phyloP scores from a whole-genome alignment of 2,113 vertebrate genomes.

The Bagarius yarrelli region DNA sequence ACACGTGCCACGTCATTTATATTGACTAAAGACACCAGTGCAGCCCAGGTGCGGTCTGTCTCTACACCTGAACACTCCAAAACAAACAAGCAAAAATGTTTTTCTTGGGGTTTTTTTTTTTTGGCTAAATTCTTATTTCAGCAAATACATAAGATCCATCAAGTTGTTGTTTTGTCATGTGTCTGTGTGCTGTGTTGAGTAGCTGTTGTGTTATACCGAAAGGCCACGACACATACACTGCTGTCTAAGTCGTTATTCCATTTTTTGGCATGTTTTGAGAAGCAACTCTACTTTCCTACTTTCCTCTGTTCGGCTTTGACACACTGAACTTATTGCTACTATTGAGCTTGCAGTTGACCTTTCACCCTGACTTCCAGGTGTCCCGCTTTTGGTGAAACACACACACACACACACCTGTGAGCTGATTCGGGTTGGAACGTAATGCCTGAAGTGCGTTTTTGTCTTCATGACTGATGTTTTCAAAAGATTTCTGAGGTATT shows the following conservation, averaged over 20 bases:
- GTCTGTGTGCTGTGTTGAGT: constrained; percentile 61
- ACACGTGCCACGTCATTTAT: too few species aligned
- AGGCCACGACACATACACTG: constrained; percentile 62
- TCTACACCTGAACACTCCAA: constrained; percentile 59
- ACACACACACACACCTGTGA: constrained; percentile 46
- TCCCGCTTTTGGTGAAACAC: constrained; percentile 46
- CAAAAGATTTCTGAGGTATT: neutral
- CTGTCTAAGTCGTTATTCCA: constrained; percentile 52
- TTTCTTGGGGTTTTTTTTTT: constrained; percentile 37
- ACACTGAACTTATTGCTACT: constrained; percentile 76
- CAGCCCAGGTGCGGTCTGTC: neutral
- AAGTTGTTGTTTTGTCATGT: constrained; percentile 67
- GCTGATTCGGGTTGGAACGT: neutral
- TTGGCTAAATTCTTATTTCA: constrained; percentile 17
- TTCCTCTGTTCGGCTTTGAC: constrained; percentile 79
- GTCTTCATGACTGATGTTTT: constrained; percentile 8
- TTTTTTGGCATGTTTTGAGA: constrained; percentile 70
- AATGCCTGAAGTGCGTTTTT: neutral
- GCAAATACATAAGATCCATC: constrained; percentile 60
- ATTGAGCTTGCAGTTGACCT: constrained; percentile 68
- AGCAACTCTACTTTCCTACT: constrained; percentile 60
- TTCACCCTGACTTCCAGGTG: constrained; percentile 69
- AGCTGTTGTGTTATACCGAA: constrained; percentile 65
- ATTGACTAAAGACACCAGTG: too few species aligned
- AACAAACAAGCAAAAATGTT: constrained; percentile 46